Base-by-base conservation (phyloP, 2,888 invertebrate species). In the Drosophila eohydei region DNA sequence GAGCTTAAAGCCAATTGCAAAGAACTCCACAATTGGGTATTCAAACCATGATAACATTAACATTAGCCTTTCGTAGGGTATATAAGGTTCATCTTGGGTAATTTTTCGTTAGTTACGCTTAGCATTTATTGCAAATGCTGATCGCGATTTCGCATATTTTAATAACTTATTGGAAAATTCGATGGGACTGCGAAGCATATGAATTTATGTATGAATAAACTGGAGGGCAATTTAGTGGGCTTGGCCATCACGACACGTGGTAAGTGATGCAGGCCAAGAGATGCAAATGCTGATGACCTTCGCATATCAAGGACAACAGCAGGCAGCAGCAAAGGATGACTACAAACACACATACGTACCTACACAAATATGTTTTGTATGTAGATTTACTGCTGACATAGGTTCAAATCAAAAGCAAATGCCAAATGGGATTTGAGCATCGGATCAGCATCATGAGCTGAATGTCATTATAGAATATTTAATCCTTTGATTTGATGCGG, bases 261-360 rank as follows among this genome's bases (percentile, higher is more conserved):
- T 57, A 26, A 81, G 54, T 60, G 64, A 62, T 54, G 38, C 54
- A 50, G 82, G 67, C 76, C 69, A 21, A 34, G 54, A 82, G 71
- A 86, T 86, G 86, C 83, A 83, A 83, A 83, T 83, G 83, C 83
- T 80, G 86, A 83, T 83, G 83, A 83, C 83, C 83, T 83, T 88
- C 78, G 69, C 54, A 50, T 60, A 78, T 73, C 83, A 83, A 83
- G 83, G 83, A 83, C 83, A 83, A 65, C 50, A 34, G 14, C 26
- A 21, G 9, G 38, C 71, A 48, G 12, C 58, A 40, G 28, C 26
- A 40, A 21, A 12, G 52, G n/a, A 50, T 50, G 16, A 7, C 12
- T 16, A 32, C 6, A 50, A 32, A 16, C 48, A 11, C 5, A 32
- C 30, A 32, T 11, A 16, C 16, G 30, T 1, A 21, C n/a, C n/a